Conservation (phyloP, 2,797 vertebrate species). For the Anguilla obscura region DNA sequence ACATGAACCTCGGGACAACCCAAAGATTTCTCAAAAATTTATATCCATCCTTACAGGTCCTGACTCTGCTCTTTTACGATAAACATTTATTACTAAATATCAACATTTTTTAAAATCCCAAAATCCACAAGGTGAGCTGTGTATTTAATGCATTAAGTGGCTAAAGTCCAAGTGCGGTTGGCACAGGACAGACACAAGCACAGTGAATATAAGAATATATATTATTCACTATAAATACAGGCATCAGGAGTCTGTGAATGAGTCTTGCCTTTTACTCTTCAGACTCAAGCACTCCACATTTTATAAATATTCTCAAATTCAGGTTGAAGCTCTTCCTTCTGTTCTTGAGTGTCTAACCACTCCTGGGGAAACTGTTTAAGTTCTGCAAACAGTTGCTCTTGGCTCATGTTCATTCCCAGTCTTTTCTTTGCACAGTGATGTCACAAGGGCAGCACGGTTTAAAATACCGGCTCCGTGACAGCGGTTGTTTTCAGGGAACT, state of each 20-base stretch:
- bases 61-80: neutral
- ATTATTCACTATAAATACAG: neutral
- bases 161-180: neutral
- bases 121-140: neutral
- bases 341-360: neutral
- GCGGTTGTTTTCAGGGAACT: neutral
- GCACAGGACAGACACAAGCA: neutral
- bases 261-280: neutral
- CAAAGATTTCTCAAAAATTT: neutral
- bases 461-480: neutral
- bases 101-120: neutral
- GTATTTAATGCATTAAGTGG: neutral
- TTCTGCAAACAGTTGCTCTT: neutral
- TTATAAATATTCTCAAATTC: neutral
- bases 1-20: neutral
- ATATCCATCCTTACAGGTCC: neutral
- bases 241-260: neutral
- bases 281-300: neutral
- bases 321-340: neutral
- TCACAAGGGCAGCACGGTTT: neutral
- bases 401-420: neutral
- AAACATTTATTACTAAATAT: neutral
- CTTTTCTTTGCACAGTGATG: neutral
- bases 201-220: neutral
- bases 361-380: neutral